Conservation (phyloP, 2,797 vertebrate genomes). For the Nyctalus aviator region DNA sequence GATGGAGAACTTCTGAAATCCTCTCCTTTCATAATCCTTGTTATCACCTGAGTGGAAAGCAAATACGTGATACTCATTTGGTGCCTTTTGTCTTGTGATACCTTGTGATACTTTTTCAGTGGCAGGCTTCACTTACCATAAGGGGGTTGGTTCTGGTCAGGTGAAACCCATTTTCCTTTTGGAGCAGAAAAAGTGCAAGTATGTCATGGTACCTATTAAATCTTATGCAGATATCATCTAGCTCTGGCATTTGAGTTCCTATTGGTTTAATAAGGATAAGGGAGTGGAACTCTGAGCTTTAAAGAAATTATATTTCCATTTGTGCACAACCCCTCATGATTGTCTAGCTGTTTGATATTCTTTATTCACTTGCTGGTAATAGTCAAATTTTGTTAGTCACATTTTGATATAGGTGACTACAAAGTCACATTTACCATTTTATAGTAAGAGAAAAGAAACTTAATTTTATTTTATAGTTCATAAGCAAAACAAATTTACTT, state of each 20-base stretch:
- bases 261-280: constrained; percentile 36
- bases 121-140: neutral
- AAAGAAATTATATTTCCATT: neutral
- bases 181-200: neutral
- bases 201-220: neutral
- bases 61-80: neutral
- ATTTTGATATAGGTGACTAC: neutral
- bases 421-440: neutral
- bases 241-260: constrained; percentile 15
- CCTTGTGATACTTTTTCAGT: neutral
- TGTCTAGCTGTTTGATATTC: constrained; percentile 11
- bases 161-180: constrained; percentile 45
- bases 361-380: neutral
- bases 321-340: neutral
- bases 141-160: neutral
- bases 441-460: neutral
- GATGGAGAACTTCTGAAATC: constrained; percentile 39
- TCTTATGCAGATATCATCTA: neutral
- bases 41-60: neutral
- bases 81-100: neutral
- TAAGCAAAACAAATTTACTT: constrained; percentile 47
- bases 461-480: constrained; percentile 54
- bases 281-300: neutral
- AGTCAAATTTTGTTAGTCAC: neutral
- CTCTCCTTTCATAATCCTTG: neutral